Conservation (phyloP, 2,113 vertebrate species). For the Carassius carassius region DNA sequence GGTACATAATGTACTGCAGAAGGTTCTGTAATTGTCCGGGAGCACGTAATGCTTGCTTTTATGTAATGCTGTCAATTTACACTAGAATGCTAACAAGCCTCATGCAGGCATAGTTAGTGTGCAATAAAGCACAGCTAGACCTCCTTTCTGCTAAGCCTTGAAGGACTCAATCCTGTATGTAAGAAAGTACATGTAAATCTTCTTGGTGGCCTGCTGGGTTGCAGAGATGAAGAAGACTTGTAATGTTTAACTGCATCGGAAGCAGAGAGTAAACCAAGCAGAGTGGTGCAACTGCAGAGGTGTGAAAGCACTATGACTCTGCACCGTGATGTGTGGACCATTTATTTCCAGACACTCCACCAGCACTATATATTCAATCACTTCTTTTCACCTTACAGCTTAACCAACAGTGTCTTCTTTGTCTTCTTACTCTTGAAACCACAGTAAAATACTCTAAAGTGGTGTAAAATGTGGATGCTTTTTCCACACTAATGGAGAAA, state of each 20-base stretch:
- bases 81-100: constrained; percentile 9
- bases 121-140: not conserved
- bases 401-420: constrained; percentile 65
- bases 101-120: not conserved
- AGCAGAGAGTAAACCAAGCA: not conserved
- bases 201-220: constrained; percentile 1
- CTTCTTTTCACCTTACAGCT: constrained; percentile 64
- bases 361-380: constrained; percentile 64
- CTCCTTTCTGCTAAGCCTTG: not conserved
- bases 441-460: not conserved
- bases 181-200: not conserved
- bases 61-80: constrained; percentile 16
- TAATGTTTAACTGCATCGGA: not conserved
- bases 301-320: constrained; percentile 57
- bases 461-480: not conserved
- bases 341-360: constrained; percentile 69
- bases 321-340: constrained; percentile 61
- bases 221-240: not conserved
- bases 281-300: not conserved
- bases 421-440: constrained; percentile 60
- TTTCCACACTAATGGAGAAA: not conserved
- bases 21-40: not conserved
- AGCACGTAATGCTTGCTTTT: not conserved
- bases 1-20: not conserved
- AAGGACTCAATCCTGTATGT: not conserved